phyloP scores from a whole-genome alignment of 2,113 vertebrate genomes.

The Calidris pygmaea region DNA sequence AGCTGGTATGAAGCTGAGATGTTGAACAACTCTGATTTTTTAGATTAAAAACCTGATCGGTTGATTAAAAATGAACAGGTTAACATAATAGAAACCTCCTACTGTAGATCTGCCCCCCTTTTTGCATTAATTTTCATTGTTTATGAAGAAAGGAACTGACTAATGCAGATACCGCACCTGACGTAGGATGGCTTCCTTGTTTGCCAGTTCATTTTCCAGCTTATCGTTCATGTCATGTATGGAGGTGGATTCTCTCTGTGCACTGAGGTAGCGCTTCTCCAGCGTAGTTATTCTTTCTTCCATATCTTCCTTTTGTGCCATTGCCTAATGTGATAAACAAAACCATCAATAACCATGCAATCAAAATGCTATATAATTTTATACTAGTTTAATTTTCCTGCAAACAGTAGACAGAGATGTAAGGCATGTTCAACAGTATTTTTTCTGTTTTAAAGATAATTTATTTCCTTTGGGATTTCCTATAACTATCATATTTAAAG shows the following conservation, averaged over 20 bases:
- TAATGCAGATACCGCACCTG: constrained; percentile 81
- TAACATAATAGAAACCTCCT: background rate
- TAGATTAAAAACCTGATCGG: background rate
- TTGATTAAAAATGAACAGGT: background rate
- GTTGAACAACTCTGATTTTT: background rate
- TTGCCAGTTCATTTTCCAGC: constrained; percentile 95
- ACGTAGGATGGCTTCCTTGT: constrained; percentile 96
- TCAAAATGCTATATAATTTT: background rate
- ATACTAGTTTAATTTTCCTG: background rate
- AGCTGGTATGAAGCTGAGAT: background rate
- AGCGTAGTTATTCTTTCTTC: constrained; percentile 97
- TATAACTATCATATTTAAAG: background rate
- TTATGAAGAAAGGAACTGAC: background rate
- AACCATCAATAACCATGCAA: background rate
- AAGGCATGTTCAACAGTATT: background rate
- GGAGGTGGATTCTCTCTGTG: constrained; percentile 96
- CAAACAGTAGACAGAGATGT: background rate
- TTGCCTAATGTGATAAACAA: constrained; percentile 78
- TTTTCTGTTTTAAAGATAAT: background rate
- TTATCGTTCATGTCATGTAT: constrained; percentile 99
- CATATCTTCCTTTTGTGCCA: constrained; percentile 99
- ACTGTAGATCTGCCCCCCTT: background rate
- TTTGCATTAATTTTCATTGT: background rate
- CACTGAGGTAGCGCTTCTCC: constrained; percentile 98
- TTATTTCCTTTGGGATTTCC: background rate